Conservation (phyloP, 1,140 invertebrate genomes). For the Neodiprion virginianus region DNA sequence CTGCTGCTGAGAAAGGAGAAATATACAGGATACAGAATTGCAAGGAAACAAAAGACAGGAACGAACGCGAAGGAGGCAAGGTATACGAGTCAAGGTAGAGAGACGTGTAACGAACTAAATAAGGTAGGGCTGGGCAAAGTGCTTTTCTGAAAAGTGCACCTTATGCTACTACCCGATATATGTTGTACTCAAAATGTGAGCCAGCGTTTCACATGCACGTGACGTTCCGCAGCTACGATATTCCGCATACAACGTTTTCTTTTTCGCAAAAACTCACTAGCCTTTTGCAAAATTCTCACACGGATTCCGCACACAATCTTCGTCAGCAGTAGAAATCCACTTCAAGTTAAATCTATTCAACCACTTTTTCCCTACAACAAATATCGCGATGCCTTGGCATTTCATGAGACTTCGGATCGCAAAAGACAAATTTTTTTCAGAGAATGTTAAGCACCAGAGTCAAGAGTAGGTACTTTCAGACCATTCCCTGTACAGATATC, state of each 20-base stretch:
- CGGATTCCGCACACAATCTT: background rate
- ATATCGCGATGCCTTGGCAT: no score
- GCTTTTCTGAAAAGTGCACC: conserved; percentile 7
- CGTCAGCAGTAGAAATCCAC: no score
- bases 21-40: background rate
- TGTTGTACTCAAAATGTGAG: background rate
- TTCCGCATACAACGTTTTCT: background rate
- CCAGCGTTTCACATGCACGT: background rate
- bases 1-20: background rate
- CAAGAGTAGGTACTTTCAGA: no score
- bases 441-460: no score
- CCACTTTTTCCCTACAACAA: no score
- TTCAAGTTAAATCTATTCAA: no score
- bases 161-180: background rate
- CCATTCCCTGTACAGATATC: no score
- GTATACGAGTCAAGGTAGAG: background rate
- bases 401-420: no score
- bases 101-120: conserved; percentile 7
- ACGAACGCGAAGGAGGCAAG: background rate
- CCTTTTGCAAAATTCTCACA: background rate
- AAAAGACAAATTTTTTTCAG: no score
- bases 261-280: background rate
- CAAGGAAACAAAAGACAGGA: background rate
- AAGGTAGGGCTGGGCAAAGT: background rate
- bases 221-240: background rate